Base-by-base conservation (phyloP, 2,888 invertebrate species). In the Caenorhabditis sp. region DNA sequence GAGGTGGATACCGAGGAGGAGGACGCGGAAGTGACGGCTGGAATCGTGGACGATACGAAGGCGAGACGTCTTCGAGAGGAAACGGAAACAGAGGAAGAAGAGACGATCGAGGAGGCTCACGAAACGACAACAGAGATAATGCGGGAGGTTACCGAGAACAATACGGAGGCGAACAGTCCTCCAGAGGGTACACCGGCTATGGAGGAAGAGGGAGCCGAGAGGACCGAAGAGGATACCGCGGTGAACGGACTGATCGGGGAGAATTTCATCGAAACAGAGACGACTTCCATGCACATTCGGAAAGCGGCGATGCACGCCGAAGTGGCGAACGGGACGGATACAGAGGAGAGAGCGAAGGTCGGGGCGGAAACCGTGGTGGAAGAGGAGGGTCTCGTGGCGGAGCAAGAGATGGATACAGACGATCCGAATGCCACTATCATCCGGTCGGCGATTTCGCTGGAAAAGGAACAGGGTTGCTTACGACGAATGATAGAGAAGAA, bases 381-480 rank as follows among this genome's bases (percentile, higher is more conserved):
- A 32, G 50, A 50, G 32, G 50, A 13, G 3, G 24, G n/a, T 17
- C 13, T 22, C 4, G 30, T 24, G 6, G 59, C 5, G 24, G 45
- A 4, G 22, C 41, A 13, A 48, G 48, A 6, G 26, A 39, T 39
- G 9, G 37, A 8, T 22, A 26, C 37, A 37, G 17, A 9, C 37
- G 61, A 0, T 20, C 17, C 35, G 32, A 32, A 13, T 6, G 15
- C 20, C 15, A 43, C 20, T 15, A 43, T 20, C 2, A 11, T 2
- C 17, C 20, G 6, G 17, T 17, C 20, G 15, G 2, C 50, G 20
- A 30, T n/a, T 32, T 50, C 17, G 22, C 22, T 27, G 32, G 32
- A 20, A 8, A 9, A 3, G 50, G 32, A 50, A 50, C 17, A 4
- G 65, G 65, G 8, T 13, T 63, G 35, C 53, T 63, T 5, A 27